Evolutionary conservation across 2,888 invertebrate genomes (phyloP).

Genomic region (Cremastinae sp.): DNA sequence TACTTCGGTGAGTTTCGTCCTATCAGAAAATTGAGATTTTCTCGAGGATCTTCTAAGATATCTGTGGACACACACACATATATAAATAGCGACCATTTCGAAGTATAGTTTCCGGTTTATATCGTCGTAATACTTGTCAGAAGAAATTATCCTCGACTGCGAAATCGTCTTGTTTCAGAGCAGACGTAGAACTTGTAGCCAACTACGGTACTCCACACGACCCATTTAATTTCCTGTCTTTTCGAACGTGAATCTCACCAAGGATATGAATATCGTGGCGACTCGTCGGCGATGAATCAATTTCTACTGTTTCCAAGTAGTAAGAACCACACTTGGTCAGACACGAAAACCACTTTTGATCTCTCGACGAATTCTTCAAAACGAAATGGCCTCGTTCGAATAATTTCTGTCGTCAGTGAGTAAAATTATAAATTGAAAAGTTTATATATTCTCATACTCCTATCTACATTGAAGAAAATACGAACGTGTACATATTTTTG

Average conservation of each 20-base stretch:
- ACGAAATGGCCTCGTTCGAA: not conserved
- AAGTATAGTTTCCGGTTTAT: slow-evolving; percentile 1
- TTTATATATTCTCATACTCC: too few relatives aligned
- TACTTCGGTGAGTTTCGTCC: too few relatives aligned
- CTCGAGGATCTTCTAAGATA: not conserved
- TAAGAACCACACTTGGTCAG: too few relatives aligned
- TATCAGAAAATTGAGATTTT: not conserved
- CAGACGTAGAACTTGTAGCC: not conserved
- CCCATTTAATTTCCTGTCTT: slow-evolving; percentile 52
- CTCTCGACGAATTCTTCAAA: too few relatives aligned
- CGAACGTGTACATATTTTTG: too few relatives aligned
- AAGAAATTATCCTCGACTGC: not conserved
- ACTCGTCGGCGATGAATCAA: not conserved
- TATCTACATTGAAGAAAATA: too few relatives aligned
- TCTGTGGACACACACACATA: too few relatives aligned
- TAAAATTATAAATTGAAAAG: not conserved
- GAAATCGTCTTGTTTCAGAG: not conserved
- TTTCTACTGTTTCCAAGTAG: not conserved
- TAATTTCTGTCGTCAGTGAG: slow-evolving; percentile 18
- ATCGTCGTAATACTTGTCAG: not conserved
- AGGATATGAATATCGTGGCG: slow-evolving; percentile 17
- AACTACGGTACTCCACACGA: slow-evolving; percentile 37
- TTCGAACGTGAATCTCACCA: slow-evolving; percentile 22
- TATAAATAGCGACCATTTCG: not conserved
- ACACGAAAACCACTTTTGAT: too few relatives aligned